Conservation (phyloP, 1,140 invertebrate species). For the Ectropis grisescens region DNA sequence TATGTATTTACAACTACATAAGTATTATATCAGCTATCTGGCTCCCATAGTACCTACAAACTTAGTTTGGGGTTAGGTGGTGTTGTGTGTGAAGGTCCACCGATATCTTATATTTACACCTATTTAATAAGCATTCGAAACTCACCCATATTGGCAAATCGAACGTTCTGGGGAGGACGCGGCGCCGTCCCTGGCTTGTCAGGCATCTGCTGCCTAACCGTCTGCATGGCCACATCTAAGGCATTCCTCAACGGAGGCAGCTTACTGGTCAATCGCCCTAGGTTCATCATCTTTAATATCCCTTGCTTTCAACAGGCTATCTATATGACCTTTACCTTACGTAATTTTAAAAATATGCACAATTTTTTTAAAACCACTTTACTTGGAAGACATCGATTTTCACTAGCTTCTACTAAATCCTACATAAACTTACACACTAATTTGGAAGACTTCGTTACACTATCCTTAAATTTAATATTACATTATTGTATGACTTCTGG, state of each 20-base stretch:
- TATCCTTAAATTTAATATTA: constrained; percentile 23
- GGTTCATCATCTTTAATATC: constrained; percentile 35
- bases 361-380: constrained; percentile 33
- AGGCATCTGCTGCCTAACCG: constrained; percentile 82
- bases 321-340: too few relatives aligned
- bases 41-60: too few relatives aligned
- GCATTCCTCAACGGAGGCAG: constrained; percentile 80
- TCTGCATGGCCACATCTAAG: constrained; percentile 84
- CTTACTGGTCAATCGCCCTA: constrained; percentile 70
- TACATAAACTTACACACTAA: constrained; percentile 29
- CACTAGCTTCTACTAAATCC: constrained; percentile 6
- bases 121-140: too few relatives aligned
- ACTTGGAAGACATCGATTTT: constrained; percentile 42
- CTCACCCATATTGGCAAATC: constrained; percentile 74
- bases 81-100: too few relatives aligned
- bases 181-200: constrained; percentile 72
- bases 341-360: too few relatives aligned
- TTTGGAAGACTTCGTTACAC: constrained; percentile 60
- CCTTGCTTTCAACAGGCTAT: too few relatives aligned
- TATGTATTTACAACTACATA: too few relatives aligned
- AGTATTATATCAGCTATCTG: too few relatives aligned
- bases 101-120: too few relatives aligned
- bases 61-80: too few relatives aligned
- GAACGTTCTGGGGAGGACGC: constrained; percentile 72
- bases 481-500: constrained; percentile 22